A percentile compares a stretch with the other conserved stretches of the same genome.
These are phyloP conservation scores for Hemistola chrysoprasaria DNA, from an alignment of 2,888 invertebrate species.

Conservation along the genomic window DNA sequence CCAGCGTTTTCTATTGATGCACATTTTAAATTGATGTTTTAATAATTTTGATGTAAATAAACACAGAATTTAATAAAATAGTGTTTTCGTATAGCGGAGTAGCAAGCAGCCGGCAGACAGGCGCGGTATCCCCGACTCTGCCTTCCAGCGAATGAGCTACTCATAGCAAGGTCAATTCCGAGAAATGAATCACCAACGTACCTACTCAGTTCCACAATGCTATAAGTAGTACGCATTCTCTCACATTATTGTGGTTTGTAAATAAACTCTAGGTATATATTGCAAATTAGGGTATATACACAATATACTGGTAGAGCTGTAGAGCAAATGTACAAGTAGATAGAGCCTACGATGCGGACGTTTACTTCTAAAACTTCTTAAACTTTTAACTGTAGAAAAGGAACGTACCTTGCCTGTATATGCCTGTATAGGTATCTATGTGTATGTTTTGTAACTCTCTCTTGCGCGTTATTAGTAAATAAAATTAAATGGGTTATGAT, in stretches of 20 bases:
- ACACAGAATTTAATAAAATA: slow-evolving; percentile 50
- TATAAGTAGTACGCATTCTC: slow-evolving; percentile 73
- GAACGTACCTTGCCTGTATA: too few relatives aligned
- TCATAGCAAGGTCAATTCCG: slow-evolving; percentile 83
- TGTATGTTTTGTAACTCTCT: too few relatives aligned
- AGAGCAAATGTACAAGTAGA: neutral
- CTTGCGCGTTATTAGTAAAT: too few relatives aligned
- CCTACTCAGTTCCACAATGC: slow-evolving; percentile 77
- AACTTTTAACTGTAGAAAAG: too few relatives aligned
- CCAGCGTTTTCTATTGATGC: slow-evolving; percentile 44
- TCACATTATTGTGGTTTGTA: slow-evolving; percentile 51
- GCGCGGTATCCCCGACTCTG: slow-evolving; percentile 83
- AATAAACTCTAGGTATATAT: slow-evolving; percentile 32
- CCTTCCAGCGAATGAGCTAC: slow-evolving; percentile 82
- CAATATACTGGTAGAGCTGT: slow-evolving; percentile 1
- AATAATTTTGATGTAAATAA: slow-evolving; percentile 30
- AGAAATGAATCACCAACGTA: slow-evolving; percentile 81
- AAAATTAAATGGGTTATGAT: too few relatives aligned
- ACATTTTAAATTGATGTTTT: slow-evolving; percentile 52
- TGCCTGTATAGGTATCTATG: too few relatives aligned
- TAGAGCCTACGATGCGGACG: too few relatives aligned
- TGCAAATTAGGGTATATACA: neutral
- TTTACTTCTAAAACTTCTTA: too few relatives aligned
- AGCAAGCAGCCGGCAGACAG: slow-evolving; percentile 78
- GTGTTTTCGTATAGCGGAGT: slow-evolving; percentile 60